Base-by-base conservation (phyloP, 2,797 vertebrate species). In the Helostoma temminkii region DNA sequence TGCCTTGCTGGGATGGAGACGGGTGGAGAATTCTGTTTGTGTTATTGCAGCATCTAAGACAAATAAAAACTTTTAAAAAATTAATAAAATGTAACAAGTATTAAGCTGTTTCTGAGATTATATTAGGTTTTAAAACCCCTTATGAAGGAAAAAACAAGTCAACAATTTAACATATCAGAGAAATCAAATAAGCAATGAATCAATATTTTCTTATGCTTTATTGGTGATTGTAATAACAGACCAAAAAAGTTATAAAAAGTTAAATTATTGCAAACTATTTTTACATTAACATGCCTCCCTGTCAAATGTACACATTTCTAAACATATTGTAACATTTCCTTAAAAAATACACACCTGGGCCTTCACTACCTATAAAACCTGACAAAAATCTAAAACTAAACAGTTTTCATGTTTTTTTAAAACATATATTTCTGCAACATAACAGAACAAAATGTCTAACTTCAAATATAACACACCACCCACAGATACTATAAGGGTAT, bases 381-480 rank as follows among this genome's bases (percentile, higher is more conserved):
- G 1, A 66, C 28, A 57, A 52, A 55, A 70, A 62, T 56, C 41
- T n/a, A 42, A 21, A 49, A 52, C n/a, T 5, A 11, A 43, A 37
- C 21, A 50, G 34, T 18, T 47, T 5, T 7, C 12, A 48, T 50
- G 19, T 45, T 15, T 3, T 10, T 26, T 66, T 26, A 30, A 46
- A 66, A 52, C 28, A 21, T 28, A 36, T 6, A 22, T 19, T 24
- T 10, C 7, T 24, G 5, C 5, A 57, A 50, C 19, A 49, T 9
- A n/a, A 48, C 26, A 48, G 14, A 48, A 60, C 11, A 43, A 45
- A 62, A 21, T 0, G 0, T 26, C 5, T 1, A 49, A 32, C 4
- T 10, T 54, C 6, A 64, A 41, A 56, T 11, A 47, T 57, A 60
- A 63, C 24, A 45, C 12, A 59, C 9, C 24, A 47, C 25, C 21